Evolutionary conservation across 2,797 vertebrate species (phyloP), one percentile per base, ranked within the genome.

Genomic region (Protosalanx chinensis): DNA sequence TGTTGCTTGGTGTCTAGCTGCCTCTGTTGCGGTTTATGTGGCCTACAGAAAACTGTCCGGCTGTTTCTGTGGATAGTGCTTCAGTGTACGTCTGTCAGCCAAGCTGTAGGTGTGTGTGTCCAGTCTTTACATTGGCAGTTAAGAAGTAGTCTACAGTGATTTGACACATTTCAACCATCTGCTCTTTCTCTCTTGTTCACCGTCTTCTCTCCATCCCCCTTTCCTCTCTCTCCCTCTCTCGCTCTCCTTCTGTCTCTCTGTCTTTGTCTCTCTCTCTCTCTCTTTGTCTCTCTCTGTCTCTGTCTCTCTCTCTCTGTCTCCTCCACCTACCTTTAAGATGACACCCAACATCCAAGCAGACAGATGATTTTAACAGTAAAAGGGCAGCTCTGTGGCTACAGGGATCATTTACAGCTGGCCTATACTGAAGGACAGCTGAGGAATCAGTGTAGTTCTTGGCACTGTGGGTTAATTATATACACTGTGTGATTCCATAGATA

Each of bases 21-120:
- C 23, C 23, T 27, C 23, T 27, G 23, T 41, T 41, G 37, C 8
- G 37, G 8, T 10, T 41, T 35, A 35, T 35, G 33, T 37, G 7
- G 35, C 35, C 4, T 37, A 7, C 6, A 37, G 35, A 37, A 37
- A 5, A 23, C 67, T 27, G 58, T 13, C 37, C 61, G 56, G 37
- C 76, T 73, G 67, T 63, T 23, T 67, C 61, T n/a, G 68, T 60
- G 57, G 60, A 30, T 37, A n/a, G 70, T 35, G 62, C 32, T 72
- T 10, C 16, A 6, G 37, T 46, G 41, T 46, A 32, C 51, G 29
- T 16, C 46, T 6, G 10, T 10, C 10, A 51, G 10, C 16, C 69
- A 63, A 27, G 5, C 46, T 7, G 1, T 41, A 10, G 8, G 37
- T 41, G 37, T 41, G 37, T 41, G 37, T 41, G 37, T 41, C 37